Percentiles rank a stretch among this genome's conserved stretches.
These are phyloP conservation scores for Falco berigora DNA, from an alignment of 2,797 vertebrate species.

Conservation along the genomic window DNA sequence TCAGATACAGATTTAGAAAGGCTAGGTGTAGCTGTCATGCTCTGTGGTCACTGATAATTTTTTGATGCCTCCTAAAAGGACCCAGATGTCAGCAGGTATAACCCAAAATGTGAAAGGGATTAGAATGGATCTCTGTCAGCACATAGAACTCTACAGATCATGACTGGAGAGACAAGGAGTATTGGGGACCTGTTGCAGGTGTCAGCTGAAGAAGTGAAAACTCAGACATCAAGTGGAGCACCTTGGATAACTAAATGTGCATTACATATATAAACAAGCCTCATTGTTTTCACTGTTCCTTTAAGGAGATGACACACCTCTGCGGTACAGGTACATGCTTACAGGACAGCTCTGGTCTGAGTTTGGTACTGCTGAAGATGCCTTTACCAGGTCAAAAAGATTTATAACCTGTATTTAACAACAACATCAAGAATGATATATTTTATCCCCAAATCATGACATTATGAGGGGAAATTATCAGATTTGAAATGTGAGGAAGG, in stretches of 20 bases:
- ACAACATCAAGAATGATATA: background rate
- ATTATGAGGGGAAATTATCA: background rate
- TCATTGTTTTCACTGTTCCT: background rate
- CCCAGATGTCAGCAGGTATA: background rate
- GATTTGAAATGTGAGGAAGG: background rate
- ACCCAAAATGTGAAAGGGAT: background rate
- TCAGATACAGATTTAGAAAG: background rate
- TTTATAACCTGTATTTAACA: background rate
- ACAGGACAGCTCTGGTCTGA: background rate
- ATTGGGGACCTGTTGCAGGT: background rate
- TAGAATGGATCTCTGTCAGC: background rate
- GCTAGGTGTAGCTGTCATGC: background rate
- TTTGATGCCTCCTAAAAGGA: background rate
- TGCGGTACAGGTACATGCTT: background rate
- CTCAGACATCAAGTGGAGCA: background rate
- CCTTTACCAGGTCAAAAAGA: background rate
- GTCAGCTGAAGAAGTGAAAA: background rate
- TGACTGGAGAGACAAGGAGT: background rate
- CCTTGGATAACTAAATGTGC: background rate
- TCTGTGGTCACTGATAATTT: background rate
- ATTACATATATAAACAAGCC: background rate
- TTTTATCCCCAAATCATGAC: background rate
- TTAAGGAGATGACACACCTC: background rate
- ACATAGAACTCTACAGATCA: background rate
- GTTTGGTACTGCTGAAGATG: background rate